A percentile compares a stretch with the other conserved stretches of the same genome.
phyloP scores from a whole-genome alignment of 2,113 vertebrate genomes.

The Hypanus sabinus region DNA sequence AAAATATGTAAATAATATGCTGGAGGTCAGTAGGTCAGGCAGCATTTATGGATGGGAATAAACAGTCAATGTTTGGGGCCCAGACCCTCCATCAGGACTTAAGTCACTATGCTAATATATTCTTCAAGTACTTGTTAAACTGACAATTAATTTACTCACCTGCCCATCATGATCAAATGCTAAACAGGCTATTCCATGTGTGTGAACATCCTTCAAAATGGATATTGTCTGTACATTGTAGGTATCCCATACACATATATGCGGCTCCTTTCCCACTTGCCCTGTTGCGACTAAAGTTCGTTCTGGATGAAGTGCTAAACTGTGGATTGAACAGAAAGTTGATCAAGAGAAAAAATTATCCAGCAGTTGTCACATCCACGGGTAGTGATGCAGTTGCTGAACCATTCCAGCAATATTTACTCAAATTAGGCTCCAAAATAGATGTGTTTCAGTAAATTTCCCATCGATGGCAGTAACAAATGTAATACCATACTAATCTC shows the following conservation, averaged over 20 bases:
- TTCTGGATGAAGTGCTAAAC: slow-evolving; percentile 91
- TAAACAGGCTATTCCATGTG: slow-evolving; percentile 89
- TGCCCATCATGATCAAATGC: slow-evolving; percentile 94
- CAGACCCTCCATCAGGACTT: too few relatives aligned
- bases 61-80: too few relatives aligned
- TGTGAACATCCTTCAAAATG: slow-evolving; percentile 86
- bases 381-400: not conserved
- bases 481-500: not conserved
- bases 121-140: too few relatives aligned
- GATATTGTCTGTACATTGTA: slow-evolving; percentile 91
- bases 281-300: slow-evolving; percentile 91
- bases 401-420: not conserved
- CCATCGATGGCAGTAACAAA: not conserved
- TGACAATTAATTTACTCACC: slow-evolving; percentile 56
- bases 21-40: too few relatives aligned
- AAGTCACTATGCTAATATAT: too few relatives aligned
- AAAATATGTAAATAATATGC: too few relatives aligned
- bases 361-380: not conserved
- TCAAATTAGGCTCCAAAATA: not conserved
- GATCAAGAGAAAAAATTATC: not conserved
- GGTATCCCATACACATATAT: slow-evolving; percentile 94
- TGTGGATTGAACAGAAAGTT: slow-evolving; percentile 47
- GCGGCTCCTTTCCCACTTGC: slow-evolving; percentile 96
- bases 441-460: not conserved
- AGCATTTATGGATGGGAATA: too few relatives aligned